Conservation (phyloP, 2,888 invertebrate genomes). For the Cryptocephalus primarius region DNA sequence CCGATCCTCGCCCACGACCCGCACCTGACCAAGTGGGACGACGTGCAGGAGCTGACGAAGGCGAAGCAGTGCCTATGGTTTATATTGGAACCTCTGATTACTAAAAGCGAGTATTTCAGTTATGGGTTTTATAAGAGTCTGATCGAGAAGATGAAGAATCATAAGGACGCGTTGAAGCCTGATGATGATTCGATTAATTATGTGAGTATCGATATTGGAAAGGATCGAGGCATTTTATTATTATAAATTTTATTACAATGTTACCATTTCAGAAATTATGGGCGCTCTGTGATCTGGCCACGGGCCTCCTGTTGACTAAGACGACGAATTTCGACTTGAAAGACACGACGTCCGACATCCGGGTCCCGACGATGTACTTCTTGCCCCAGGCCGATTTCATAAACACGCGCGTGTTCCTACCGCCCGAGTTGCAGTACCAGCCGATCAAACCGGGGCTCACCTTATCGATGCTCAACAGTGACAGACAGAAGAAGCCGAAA, state of each 20-base stretch:
- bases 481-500: conserved; percentile 37
- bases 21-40: conserved; percentile 64
- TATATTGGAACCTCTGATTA: conserved; percentile 85
- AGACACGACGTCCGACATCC: conserved; percentile 76
- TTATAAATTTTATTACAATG: no score
- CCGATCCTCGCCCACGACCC: conserved; percentile 92
- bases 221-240: conserved; percentile 2
- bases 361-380: conserved; percentile 87
- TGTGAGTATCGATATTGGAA: conserved; percentile 44
- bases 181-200: conserved; percentile 74
- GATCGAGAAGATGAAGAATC: conserved; percentile 89
- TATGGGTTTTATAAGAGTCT: conserved; percentile 91
- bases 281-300: conserved; percentile 91
- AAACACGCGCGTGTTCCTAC: conserved; percentile 72
- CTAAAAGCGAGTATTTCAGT: conserved; percentile 87
- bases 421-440: conserved; percentile 60
- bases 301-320: conserved; percentile 81
- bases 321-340: conserved; percentile 80
- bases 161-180: conserved; percentile 77
- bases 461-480: conserved; percentile 35
- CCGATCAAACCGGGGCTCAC: conserved; percentile 37
- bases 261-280: conserved; percentile 70
- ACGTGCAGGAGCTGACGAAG: conserved; percentile 64
- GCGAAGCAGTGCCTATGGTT: conserved; percentile 87
- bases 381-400: conserved; percentile 58